phyloP scores from a whole-genome alignment of 2,888 invertebrate species.

The Himalopsyche japonica region DNA sequence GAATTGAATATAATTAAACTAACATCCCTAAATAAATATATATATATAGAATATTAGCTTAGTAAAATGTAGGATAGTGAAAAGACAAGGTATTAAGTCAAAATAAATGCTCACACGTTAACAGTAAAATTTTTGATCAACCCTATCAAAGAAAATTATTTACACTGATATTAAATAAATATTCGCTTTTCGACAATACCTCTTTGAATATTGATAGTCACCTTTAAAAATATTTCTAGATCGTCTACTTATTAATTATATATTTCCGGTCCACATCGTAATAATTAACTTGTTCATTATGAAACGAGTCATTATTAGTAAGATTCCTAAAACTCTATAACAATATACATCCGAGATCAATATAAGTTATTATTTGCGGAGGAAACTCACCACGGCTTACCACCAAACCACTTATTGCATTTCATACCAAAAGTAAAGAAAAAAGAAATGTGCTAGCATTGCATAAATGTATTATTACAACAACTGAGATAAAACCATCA shows the following conservation, averaged over 20 bases:
- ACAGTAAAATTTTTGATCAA: neutral
- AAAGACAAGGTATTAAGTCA: neutral
- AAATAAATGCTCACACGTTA: neutral
- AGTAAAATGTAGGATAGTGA: neutral
- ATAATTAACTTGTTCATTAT: neutral
- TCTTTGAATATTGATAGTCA: neutral
- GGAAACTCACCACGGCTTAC: slow-evolving; percentile 1
- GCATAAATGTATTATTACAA: no score
- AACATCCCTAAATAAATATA: neutral
- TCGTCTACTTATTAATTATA: neutral
- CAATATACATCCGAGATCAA: slow-evolving; percentile 23
- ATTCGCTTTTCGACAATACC: neutral
- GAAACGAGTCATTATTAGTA: neutral
- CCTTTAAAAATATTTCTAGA: neutral
- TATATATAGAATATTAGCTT: neutral
- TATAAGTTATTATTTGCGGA: slow-evolving; percentile 2
- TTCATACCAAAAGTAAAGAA: no score
- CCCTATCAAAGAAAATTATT: neutral
- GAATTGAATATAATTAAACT: neutral
- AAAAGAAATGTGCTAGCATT: no score
- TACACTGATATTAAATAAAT: neutral
- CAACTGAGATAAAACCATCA: no score
- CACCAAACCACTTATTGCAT: no score
- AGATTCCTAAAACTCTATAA: neutral
- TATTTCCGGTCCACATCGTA: neutral